A percentile compares a stretch with the other conserved stretches of the same genome.
Conservation (phyloP, 2,888 invertebrate genomes). For the Caenorhabditis doughertyi region DNA sequence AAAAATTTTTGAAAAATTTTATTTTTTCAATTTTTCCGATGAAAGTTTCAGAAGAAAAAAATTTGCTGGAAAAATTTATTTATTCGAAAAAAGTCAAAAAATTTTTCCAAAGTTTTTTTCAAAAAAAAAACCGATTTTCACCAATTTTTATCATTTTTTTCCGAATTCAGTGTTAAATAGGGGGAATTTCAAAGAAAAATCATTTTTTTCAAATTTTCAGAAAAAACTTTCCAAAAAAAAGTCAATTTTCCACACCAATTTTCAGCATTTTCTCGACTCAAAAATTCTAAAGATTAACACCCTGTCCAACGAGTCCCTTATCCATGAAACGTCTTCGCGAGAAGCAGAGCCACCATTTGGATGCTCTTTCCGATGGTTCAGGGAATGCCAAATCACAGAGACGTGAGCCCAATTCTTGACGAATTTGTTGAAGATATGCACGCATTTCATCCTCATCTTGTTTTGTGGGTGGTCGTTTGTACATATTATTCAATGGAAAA, state of each 20-base stretch:
- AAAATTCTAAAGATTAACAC: conserved; percentile 83
- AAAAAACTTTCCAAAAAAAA: background rate
- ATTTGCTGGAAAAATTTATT: no score
- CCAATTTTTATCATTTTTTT: no score
- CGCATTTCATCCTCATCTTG: conserved; percentile 89
- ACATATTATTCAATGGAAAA: conserved; percentile 96
- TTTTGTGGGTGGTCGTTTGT: conserved; percentile 84
- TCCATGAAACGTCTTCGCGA: conserved; percentile 99
- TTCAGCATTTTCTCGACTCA: background rate
- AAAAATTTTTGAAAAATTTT: no score
- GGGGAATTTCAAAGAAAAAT: no score
- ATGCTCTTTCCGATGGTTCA: conserved; percentile 92
- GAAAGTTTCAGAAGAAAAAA: no score
- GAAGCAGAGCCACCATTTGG: conserved; percentile 99
- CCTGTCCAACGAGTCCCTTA: conserved; percentile 94
- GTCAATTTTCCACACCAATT: no score
- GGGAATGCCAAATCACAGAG: conserved; percentile 93
- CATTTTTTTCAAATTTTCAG: no score
- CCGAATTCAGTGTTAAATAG: no score
- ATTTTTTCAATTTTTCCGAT: no score
- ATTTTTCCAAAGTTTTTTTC: no score
- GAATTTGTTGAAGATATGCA: conserved; percentile 93
- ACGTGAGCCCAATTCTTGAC: conserved; percentile 94
- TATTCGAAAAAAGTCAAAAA: no score
- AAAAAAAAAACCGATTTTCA: no score